Evolutionary conservation across 2,113 vertebrate genomes (phyloP).

Genomic region (Pseudorectes ferrugineus): DNA sequence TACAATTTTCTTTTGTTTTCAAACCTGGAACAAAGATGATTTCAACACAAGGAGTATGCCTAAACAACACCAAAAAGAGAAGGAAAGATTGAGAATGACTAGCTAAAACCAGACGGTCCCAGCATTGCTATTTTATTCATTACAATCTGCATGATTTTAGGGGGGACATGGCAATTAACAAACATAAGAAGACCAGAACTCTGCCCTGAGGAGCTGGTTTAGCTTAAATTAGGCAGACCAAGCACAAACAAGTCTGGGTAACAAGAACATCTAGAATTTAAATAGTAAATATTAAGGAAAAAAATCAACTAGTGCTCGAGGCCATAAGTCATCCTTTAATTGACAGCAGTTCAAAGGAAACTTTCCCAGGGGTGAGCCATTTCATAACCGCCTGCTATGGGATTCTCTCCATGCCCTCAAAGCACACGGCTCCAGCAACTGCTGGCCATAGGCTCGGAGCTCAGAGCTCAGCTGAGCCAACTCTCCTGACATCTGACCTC

Average conservation of each 20-base stretch:
- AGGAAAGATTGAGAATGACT: not conserved
- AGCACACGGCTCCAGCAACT: not conserved
- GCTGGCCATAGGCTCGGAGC: fast-evolving
- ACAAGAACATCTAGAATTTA: conserved; percentile 29
- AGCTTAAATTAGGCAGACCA: conserved; percentile 5
- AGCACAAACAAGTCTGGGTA: not conserved
- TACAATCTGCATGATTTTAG: not conserved
- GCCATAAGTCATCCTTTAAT: conserved; percentile 15
- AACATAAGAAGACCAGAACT: not conserved
- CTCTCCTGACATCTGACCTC: not conserved
- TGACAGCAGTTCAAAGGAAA: conserved; percentile 44
- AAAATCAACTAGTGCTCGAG: not conserved
- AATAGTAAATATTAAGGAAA: not conserved
- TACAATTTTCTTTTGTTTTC: not conserved
- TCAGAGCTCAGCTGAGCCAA: not conserved
- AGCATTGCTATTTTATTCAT: not conserved
- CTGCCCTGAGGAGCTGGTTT: conserved; percentile 28
- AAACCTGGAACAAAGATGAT: not conserved
- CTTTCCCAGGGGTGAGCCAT: not conserved
- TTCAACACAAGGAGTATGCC: not conserved
- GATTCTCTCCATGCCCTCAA: not conserved
- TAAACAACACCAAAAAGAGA: not conserved
- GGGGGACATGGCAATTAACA: not conserved
- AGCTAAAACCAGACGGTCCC: not conserved
- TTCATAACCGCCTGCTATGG: not conserved